These are phyloP conservation scores for Peromyscus polionotus DNA, from an alignment of 2,113 vertebrate species.

Conservation along the genomic window DNA sequence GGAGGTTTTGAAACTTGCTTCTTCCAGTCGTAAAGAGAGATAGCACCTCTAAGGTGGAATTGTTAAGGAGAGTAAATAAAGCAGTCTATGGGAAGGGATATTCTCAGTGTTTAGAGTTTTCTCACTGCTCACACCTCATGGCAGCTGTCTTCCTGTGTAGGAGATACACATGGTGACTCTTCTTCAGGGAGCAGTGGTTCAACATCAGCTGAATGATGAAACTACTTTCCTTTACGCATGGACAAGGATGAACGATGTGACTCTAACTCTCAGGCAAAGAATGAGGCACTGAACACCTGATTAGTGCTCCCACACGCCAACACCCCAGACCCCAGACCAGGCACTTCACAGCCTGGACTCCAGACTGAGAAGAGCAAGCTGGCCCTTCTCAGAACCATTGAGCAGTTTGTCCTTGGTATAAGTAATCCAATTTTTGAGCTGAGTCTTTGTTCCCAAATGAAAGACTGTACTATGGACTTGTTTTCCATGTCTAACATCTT, in stretches of 20 bases:
- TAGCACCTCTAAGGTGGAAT: neutral
- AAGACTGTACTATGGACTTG: neutral
- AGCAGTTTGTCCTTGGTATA: neutral
- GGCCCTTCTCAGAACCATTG: neutral
- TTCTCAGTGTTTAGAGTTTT: neutral
- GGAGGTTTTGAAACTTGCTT: neutral
- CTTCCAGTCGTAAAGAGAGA: neutral
- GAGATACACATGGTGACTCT: neutral
- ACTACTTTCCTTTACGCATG: neutral
- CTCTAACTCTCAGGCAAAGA: neutral
- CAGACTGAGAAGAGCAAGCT: neutral
- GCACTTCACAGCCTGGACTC: neutral
- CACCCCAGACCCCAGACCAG: neutral
- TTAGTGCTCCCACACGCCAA: neutral
- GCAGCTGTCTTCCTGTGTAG: rapidly evolving
- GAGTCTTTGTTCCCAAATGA: neutral
- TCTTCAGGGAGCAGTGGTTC: neutral
- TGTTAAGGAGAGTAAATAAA: neutral
- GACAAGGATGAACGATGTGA: neutral
- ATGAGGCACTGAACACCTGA: neutral
- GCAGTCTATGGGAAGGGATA: neutral
- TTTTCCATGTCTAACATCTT: neutral
- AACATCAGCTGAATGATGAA: neutral
- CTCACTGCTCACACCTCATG: neutral
- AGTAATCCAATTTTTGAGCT: neutral